phyloP scores from a whole-genome alignment of 2,113 vertebrate genomes.

The Petrocephalus microphthalmus region DNA sequence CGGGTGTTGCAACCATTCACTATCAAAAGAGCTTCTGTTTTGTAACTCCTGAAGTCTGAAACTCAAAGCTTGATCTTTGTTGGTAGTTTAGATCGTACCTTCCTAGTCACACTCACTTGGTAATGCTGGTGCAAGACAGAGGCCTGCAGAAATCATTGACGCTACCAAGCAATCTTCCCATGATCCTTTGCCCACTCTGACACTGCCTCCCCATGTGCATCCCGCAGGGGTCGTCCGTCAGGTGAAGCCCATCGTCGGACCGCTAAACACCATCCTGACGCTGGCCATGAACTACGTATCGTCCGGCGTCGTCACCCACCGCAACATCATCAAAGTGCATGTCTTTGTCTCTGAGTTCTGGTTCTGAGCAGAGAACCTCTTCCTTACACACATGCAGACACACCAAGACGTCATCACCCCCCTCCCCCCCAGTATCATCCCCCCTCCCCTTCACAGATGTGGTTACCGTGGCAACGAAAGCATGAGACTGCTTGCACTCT shows the following conservation, averaged over 20 bases:
- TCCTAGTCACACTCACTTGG: background rate
- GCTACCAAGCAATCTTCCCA: background rate
- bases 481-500: conserved; percentile 8
- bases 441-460: background rate
- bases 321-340: conserved; percentile 69
- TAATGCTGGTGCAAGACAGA: background rate
- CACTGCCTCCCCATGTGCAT: conserved; percentile 6
- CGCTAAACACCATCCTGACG: conserved; percentile 63
- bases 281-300: conserved; percentile 74
- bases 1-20: background rate
- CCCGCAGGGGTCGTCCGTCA: conserved; percentile 74
- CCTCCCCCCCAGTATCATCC: background rate
- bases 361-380: conserved; percentile 60
- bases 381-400: background rate
- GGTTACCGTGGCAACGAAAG: background rate
- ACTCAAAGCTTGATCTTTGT: background rate
- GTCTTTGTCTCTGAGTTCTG: conserved; percentile 78
- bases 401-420: background rate
- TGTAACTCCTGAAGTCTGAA: background rate
- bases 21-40: background rate
- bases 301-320: conserved; percentile 67
- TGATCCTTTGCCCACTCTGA: background rate
- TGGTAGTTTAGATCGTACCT: background rate
- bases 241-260: conserved; percentile 70
- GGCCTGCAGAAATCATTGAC: background rate